Evolutionary conservation across 2,113 vertebrate species (phyloP).

Genomic region (Zosterops pallidus): DNA sequence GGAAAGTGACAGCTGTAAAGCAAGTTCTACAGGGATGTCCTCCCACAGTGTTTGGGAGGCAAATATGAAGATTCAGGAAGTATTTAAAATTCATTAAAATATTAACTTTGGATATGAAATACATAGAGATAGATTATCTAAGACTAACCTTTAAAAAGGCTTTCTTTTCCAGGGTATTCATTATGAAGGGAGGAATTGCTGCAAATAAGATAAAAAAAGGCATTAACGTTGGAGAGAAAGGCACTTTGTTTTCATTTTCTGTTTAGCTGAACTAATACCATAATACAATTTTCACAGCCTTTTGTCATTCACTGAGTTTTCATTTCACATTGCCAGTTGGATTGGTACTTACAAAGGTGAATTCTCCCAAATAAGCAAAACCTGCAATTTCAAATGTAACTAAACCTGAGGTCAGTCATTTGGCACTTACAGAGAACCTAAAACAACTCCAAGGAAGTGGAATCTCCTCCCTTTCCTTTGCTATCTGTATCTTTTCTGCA

Average conservation of each 20-base stretch:
- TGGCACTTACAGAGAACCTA: neutral
- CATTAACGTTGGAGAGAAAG: neutral
- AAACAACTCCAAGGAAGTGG: neutral
- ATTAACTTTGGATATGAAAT: neutral
- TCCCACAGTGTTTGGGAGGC: neutral
- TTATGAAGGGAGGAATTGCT: slow-evolving; percentile 97
- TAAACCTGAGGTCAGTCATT: neutral
- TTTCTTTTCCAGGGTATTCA: slow-evolving; percentile 97
- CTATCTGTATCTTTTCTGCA: neutral
- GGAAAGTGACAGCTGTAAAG: neutral
- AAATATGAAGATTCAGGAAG: neutral
- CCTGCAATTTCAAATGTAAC: neutral
- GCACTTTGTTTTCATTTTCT: neutral
- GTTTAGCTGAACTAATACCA: neutral
- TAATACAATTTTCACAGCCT: neutral
- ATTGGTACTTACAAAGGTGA: neutral
- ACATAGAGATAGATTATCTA: neutral
- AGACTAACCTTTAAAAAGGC: slow-evolving; percentile 90
- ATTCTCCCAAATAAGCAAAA: neutral
- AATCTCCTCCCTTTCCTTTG: neutral
- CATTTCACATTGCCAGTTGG: neutral
- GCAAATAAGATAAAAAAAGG: neutral
- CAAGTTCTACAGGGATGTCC: neutral
- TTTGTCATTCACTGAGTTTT: neutral
- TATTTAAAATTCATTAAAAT: neutral